A percentile compares a stretch with the other conserved stretches of the same genome.
phyloP scores from a whole-genome alignment of 2,113 vertebrate genomes.

The Oncorhynchus gorbuscha region DNA sequence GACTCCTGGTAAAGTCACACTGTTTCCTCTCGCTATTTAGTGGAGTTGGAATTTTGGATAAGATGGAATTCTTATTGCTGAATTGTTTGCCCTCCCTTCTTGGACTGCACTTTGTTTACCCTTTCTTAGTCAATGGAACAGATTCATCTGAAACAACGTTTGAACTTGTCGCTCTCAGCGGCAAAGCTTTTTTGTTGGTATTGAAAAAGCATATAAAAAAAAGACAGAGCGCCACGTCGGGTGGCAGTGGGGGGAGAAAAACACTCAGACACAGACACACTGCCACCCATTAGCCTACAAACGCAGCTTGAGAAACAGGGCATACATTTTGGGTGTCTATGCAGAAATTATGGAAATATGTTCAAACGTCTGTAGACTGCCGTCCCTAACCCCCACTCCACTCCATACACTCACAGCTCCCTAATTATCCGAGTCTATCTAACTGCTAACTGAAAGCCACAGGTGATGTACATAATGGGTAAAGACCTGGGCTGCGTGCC shows the following conservation, averaged over 20 bases:
- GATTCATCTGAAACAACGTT: not conserved
- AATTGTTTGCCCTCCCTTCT: not conserved
- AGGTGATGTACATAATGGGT: slow-evolving; percentile 15
- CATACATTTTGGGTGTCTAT: not conserved
- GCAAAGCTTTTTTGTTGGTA: not conserved
- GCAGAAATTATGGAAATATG: slow-evolving; percentile 33
- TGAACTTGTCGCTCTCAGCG: not conserved
- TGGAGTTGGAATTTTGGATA: not conserved
- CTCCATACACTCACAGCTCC: slow-evolving; percentile 30
- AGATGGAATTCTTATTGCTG: not conserved
- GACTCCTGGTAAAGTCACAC: not conserved
- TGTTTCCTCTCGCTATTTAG: not conserved
- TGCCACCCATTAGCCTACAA: slow-evolving; percentile 9
- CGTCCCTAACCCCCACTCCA: slow-evolving; percentile 22
- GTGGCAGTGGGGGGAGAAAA: not conserved
- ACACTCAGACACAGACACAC: not conserved
- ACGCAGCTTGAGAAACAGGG: not conserved
- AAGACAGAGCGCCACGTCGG: not conserved
- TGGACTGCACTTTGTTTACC: not conserved
- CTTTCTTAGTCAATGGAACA: not conserved
- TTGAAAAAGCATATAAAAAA: no score
- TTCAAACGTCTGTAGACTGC: slow-evolving; percentile 15
- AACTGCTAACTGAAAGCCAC: slow-evolving; percentile 39
- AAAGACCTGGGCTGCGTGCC: not conserved
- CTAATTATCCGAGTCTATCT: slow-evolving; percentile 42